Evolutionary conservation across 2,888 invertebrate species (phyloP), one percentile per base, ranked within the genome.

Genomic region (Drosophila subquinaria): DNA sequence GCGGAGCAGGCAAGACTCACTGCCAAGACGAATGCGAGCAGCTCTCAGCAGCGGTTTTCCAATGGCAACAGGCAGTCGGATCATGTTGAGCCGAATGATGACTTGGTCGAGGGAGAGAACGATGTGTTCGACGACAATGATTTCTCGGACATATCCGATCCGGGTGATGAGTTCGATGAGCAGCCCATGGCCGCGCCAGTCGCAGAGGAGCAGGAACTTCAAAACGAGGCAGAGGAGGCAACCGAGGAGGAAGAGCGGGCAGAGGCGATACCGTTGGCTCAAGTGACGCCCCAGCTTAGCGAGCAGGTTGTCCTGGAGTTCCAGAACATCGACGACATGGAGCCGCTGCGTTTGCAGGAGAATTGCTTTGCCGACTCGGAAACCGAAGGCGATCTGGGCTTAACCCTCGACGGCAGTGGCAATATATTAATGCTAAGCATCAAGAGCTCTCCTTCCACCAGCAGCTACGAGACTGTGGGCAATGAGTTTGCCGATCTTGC

Each of bases 1-100:
- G 95, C 96, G 17, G 97, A 96, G 96, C 92, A 91, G 56, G 82
- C 90, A 1, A 93, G 94, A 3, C 57, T 67, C 60, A 93, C 93
- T 70, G 94, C 94, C 86, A 94, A 93, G 76, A 93, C 93, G 69
- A 57, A 57, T 53, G 47, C 35, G 1, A 43, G 13, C 4, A 47
- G 15, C 13, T 17, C 42, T 6, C 55, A 65, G 11, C 77, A 69
- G 50, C 53, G 47, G 23, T 50, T 71, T 40, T 13, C 72, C 42
- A 72, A 78, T 27, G 69, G 62, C 30, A 47, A 40, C 2, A 48
- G 50, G 0, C 70, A 52, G 0, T 20, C 57, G 17, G 60, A 66
- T 9, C 47, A 52, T 4, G 43, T 13, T 0, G 56, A 17, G 36
- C 42, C 23, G 10, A 30, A n/a, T 6, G 15, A 40, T 23, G 56